Evolutionary conservation across 2,113 vertebrate species (phyloP), one percentile per base, ranked within the genome.

Genomic region (Guaruba guarouba): DNA sequence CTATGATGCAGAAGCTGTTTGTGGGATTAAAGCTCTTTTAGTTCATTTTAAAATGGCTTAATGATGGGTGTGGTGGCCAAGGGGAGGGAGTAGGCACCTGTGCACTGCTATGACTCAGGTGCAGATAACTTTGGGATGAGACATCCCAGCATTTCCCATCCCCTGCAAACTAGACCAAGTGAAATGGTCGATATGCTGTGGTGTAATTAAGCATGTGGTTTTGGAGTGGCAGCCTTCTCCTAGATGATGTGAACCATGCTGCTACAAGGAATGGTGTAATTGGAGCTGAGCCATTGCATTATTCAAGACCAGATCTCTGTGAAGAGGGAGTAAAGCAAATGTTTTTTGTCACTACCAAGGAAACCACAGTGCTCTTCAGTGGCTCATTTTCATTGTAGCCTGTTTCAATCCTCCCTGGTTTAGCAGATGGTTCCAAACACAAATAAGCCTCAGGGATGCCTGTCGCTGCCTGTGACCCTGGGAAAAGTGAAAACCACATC

Each of bases 401-500:
- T 63, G 19, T 39, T 57, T 27, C 39, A 70, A 0, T 28, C 52
- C 59, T 95, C 41, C 43, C 46, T 66, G 59, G 19, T 35, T 66
- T 33, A 54, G 90, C 92, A 93, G 92, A 93, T 94, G 95, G 82
- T 71, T 82, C 44, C 75, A 11, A 84, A 79, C 75, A 91, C 75
- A 90, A 80, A 79, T 20, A 67, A 92, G 84, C 79, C 87, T 90
- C 4, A 2, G 79, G 87, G 92, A 29, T 77, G 86, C 70, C 92
- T 89, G 63, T 71, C 12, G 0, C 91, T 94, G 92, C 88, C 73
- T 64, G 55, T 88, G 93, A 91, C 94, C 82, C 87, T 11, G 27
- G 93, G 86, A 82, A 90, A 7, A 71, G 74, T 2, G 68, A 77
- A 91, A 94, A 69, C 63, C 54, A 31, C 78, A 64, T 92, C 2